Percentiles rank a stretch among this genome's conserved stretches.
These are phyloP conservation scores for Drosophila rhopaloa DNA, from an alignment of 1,140 invertebrate species.

Conservation along the genomic window DNA sequence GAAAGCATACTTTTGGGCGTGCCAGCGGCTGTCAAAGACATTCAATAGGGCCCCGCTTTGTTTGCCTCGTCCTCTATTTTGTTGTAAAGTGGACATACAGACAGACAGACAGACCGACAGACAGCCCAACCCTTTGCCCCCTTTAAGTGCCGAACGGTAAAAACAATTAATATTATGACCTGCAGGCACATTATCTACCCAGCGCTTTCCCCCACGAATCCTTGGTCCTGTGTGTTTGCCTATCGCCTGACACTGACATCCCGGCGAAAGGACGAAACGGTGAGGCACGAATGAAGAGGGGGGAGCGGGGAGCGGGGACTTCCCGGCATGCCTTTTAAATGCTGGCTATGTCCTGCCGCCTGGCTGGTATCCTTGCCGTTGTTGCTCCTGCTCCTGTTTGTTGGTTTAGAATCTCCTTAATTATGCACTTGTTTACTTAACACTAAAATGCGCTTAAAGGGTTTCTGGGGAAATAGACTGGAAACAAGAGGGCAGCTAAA, in stretches of 20 bases:
- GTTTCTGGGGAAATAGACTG: conserved; percentile 50
- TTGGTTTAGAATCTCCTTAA: conserved; percentile 56
- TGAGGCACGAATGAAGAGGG: conserved; percentile 2
- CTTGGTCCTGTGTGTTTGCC: conserved; percentile 52
- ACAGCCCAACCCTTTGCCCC: conserved; percentile 60
- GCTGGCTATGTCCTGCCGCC: conserved; percentile 29
- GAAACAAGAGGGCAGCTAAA: conserved; percentile 28
- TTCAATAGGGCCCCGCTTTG: conserved; percentile 48
- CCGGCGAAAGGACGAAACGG: conserved; percentile 33
- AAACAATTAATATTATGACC: conserved; percentile 82
- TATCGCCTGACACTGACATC: conserved; percentile 76
- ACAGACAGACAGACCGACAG: conserved; percentile 6
- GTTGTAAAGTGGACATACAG: conserved; percentile 22
- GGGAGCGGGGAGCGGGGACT: neutral
- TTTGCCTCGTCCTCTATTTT: conserved; percentile 10
- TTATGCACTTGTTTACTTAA: conserved; percentile 66
- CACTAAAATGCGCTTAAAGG: conserved; percentile 54
- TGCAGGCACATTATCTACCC: conserved; percentile 75
- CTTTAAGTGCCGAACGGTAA: conserved; percentile 60
- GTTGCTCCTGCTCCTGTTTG: conserved; percentile 32
- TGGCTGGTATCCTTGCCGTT: conserved; percentile 16
- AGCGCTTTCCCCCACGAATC: conserved; percentile 10
- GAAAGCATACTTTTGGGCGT: conserved; percentile 71
- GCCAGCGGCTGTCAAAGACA: conserved; percentile 69
- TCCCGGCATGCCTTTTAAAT: conserved; percentile 51